These are phyloP conservation scores for Enteromius trimaculatus DNA, from an alignment of 2,797 vertebrate genomes.

Conservation along the genomic window DNA sequence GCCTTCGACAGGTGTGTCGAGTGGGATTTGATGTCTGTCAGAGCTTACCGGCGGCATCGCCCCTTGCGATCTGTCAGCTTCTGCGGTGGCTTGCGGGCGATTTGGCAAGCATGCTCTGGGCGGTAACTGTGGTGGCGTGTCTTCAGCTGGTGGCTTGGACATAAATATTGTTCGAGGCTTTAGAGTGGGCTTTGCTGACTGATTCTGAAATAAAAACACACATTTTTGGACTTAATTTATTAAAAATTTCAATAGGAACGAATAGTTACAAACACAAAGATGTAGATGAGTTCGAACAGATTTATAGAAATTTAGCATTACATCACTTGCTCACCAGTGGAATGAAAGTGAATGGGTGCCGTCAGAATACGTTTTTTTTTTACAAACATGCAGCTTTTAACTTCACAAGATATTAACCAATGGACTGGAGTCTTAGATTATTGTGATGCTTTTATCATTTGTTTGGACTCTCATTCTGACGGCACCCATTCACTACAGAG, in stretches of 20 bases:
- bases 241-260: neutral
- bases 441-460: neutral
- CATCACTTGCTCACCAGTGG: neutral
- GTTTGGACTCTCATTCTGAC: neutral
- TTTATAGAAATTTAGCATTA: neutral
- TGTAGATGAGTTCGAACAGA: neutral
- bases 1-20: neutral
- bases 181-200: constrained; percentile 59
- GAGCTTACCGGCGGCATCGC: neutral
- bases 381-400: neutral
- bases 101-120: constrained; percentile 22
- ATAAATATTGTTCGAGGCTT: constrained; percentile 53
- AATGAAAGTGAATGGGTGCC: neutral
- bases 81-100: constrained; percentile 42
- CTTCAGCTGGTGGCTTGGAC: neutral
- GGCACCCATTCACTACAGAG: neutral
- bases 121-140: constrained; percentile 6
- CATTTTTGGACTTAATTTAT: neutral
- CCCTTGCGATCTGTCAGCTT: neutral
- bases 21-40: constrained; percentile 20
- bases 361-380: neutral
- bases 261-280: neutral
- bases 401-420: neutral
- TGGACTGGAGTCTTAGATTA: neutral
- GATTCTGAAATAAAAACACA: constrained; percentile 48